phyloP scores from a whole-genome alignment of 2,888 invertebrate genomes.

The Drosophila phalerata region DNA sequence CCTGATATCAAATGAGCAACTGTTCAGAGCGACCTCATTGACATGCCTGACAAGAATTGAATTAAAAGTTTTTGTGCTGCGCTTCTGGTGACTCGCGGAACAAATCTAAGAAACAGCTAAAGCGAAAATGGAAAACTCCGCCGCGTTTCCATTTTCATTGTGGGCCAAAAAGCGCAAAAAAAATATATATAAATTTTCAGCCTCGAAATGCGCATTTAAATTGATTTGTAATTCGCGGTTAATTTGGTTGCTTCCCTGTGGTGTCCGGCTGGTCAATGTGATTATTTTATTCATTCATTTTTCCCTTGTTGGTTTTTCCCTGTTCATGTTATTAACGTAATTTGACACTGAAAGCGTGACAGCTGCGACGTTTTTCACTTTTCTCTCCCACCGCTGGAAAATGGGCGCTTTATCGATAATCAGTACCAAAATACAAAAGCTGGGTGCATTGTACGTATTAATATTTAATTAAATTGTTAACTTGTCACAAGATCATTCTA shows the following conservation, averaged over 20 bases:
- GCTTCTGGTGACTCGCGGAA: conserved; percentile 11
- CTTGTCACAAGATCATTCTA: conserved; percentile 51
- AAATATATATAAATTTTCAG: conserved; percentile 51
- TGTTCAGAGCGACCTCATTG: conserved; percentile 55
- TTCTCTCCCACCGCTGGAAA: conserved; percentile 15
- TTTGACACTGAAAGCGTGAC: conserved; percentile 70
- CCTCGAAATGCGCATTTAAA: conserved; percentile 64
- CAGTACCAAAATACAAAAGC: neutral
- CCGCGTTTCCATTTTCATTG: conserved; percentile 48
- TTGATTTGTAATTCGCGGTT: conserved; percentile 79
- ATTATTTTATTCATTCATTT: conserved; percentile 61
- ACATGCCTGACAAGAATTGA: conserved; percentile 77
- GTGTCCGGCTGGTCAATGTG: conserved; percentile 28
- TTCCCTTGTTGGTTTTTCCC: conserved; percentile 38
- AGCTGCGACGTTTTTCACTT: conserved; percentile 45
- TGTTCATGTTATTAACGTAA: conserved; percentile 66
- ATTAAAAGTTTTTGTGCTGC: conserved; percentile 70
- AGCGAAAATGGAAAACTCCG: conserved; percentile 39
- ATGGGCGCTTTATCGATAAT: conserved; percentile 41
- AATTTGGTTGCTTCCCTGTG: conserved; percentile 49
- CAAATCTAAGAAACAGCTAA: conserved; percentile 36
- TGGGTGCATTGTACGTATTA: conserved; percentile 45
- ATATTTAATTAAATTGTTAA: conserved; percentile 62
- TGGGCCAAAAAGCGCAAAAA: neutral
- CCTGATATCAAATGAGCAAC: conserved; percentile 20